Conservation (phyloP, 2,888 invertebrate species). For the Drosophila mettleri region DNA sequence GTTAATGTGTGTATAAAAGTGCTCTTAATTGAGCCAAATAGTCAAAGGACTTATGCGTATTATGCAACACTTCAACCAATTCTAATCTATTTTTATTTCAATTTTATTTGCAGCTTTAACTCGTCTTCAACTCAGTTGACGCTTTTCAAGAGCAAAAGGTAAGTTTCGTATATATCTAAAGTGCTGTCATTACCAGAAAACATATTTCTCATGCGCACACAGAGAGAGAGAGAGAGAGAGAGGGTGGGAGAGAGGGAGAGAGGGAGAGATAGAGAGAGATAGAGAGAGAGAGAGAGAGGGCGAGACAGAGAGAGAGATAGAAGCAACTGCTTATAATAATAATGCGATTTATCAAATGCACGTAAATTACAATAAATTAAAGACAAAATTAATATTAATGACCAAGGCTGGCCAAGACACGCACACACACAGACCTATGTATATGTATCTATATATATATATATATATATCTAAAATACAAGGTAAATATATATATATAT, state of each 20-base stretch:
- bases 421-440: conserved; percentile 13
- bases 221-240: no score
- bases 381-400: conserved; percentile 79
- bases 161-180: conserved; percentile 16
- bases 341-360: conserved; percentile 79
- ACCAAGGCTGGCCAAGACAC: conserved; percentile 58
- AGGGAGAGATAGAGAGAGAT: no score
- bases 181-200: conserved; percentile 38
- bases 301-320: neutral
- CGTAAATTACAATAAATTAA: conserved; percentile 81
- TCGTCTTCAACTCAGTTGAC: conserved; percentile 1
- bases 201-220: conserved; percentile 17
- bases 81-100: conserved; percentile 16
- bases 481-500: neutral
- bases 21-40: neutral
- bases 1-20: neutral
- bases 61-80: conserved; percentile 3
- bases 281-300: no score
- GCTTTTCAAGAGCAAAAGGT: conserved; percentile 22
- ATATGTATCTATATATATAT: neutral
- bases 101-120: conserved; percentile 30
- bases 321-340: conserved; percentile 75
- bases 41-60: neutral
- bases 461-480: neutral
- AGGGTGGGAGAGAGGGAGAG: no score